phyloP scores from a whole-genome alignment of 2,797 vertebrate species.

The Malacoctenus gilli region DNA sequence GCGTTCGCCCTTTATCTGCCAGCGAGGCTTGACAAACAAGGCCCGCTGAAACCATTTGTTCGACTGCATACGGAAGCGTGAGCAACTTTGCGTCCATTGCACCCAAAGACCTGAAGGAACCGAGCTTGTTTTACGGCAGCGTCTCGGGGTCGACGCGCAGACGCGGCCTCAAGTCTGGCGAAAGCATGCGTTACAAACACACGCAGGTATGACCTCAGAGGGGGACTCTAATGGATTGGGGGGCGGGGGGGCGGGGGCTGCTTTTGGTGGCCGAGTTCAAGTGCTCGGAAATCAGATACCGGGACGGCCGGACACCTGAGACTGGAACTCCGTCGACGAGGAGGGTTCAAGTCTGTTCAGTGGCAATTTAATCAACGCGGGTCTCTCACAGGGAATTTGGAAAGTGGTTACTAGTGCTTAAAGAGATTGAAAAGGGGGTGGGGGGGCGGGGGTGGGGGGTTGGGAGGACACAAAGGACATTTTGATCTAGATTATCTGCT shows the following conservation, averaged over 20 bases:
- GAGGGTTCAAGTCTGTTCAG: slow-evolving; percentile 42
- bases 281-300: slow-evolving; percentile 44
- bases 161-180: too few species aligned
- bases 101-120: too few species aligned
- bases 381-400: slow-evolving; percentile 29
- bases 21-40: too few species aligned
- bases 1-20: too few species aligned
- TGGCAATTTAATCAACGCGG: slow-evolving; percentile 60
- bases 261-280: slow-evolving; percentile 14
- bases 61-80: too few species aligned
- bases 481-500: background rate
- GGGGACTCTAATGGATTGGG: slow-evolving; percentile 16
- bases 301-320: slow-evolving; percentile 48
- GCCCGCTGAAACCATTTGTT: too few species aligned
- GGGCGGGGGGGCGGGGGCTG: background rate
- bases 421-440: slow-evolving; percentile 27
- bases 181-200: background rate
- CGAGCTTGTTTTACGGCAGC: too few species aligned
- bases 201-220: background rate
- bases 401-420: slow-evolving; percentile 29
- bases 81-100: too few species aligned
- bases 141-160: too few species aligned
- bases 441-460: background rate
- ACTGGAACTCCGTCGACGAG: slow-evolving; percentile 8
- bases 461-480: slow-evolving; percentile 6